Conservation (phyloP, 2,888 invertebrate genomes). For the Philhelius pedissequus region DNA sequence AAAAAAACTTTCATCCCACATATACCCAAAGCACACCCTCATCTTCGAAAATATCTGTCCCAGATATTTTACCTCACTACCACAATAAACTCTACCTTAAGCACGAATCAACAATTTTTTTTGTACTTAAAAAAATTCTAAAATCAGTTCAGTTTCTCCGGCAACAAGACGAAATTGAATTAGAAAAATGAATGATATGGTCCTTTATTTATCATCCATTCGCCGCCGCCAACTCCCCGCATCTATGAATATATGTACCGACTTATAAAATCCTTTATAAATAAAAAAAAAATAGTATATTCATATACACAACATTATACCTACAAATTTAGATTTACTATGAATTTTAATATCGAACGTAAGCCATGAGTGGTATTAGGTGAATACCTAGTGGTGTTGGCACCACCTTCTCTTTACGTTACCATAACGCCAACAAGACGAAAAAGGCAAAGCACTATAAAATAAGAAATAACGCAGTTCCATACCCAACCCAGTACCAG, state of each 20-base stretch:
- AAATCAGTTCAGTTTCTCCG: neutral
- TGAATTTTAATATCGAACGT: constrained; percentile 3
- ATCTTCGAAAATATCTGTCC: neutral
- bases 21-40: too few relatives aligned
- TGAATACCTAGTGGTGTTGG: neutral
- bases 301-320: too few relatives aligned
- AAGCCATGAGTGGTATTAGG: neutral
- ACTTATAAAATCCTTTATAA: neutral
- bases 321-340: neutral
- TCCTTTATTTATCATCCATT: neutral
- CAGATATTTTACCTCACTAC: neutral
- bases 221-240: neutral
- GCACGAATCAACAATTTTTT: neutral
- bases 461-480: neutral
- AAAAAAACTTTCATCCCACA: too few relatives aligned
- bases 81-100: neutral
- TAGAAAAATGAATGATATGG: neutral
- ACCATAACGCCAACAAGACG: too few relatives aligned
- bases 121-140: neutral
- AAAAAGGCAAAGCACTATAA: neutral
- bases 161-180: neutral
- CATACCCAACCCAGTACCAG: neutral
- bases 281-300: too few relatives aligned
- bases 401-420: neutral
- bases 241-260: neutral